These are phyloP conservation scores for Siderastrea siderea DNA, from an alignment of 92 coral and sea anemone species.

Conservation along the genomic window DNA sequence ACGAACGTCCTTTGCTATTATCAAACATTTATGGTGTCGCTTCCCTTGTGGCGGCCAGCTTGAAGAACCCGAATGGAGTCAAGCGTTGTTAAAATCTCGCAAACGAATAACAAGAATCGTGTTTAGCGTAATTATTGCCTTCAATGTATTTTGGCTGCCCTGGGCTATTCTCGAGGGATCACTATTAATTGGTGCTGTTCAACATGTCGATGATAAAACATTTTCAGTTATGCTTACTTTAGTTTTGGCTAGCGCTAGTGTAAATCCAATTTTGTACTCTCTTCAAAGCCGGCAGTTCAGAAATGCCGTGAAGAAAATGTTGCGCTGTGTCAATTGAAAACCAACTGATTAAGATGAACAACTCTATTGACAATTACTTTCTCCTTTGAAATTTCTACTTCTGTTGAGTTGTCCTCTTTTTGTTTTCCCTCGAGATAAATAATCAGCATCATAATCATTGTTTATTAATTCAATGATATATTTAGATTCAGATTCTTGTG, in stretches of 20 bases:
- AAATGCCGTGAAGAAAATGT: slow-evolving; percentile 29
- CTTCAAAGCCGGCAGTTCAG: slow-evolving; percentile 59
- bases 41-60: neutral
- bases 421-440: neutral
- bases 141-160: slow-evolving; percentile 69
- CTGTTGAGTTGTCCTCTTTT: too few species aligned
- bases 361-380: neutral
- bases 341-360: too few species aligned
- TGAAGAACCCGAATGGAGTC: slow-evolving; percentile 4
- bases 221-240: slow-evolving; percentile 2
- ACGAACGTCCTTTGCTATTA: slow-evolving; percentile 39
- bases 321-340: neutral
- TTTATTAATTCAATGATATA: neutral
- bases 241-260: slow-evolving; percentile 42
- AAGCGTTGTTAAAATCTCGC: slow-evolving; percentile 37
- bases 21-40: slow-evolving; percentile 54
- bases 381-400: neutral
- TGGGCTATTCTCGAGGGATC: slow-evolving; percentile 61
- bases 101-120: slow-evolving; percentile 61
- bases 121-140: slow-evolving; percentile 53
- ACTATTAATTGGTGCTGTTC: slow-evolving; percentile 27
- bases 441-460: neutral
- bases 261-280: slow-evolving; percentile 63
- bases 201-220: neutral
- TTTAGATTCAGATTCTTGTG: neutral